Conservation (phyloP, 2,113 vertebrate genomes). For the Stegostoma tigrinum region DNA sequence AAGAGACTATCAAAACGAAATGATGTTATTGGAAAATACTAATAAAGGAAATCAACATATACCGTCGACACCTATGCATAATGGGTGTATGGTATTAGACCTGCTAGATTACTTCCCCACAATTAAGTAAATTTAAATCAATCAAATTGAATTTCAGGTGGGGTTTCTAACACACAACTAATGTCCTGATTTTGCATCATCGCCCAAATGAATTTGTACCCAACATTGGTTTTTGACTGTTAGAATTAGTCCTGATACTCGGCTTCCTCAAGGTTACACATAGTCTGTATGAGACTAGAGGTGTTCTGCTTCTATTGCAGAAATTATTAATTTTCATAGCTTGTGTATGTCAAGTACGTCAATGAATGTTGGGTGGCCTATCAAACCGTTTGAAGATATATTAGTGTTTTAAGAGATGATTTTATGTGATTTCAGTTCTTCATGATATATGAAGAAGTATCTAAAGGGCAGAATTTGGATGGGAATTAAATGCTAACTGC, state of each 20-base stretch:
- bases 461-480: not conserved
- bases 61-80: not conserved
- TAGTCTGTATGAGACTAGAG: not conserved
- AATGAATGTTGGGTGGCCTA: not conserved
- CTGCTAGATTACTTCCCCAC: not conserved
- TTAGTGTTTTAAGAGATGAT: not conserved
- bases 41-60: not conserved
- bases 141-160: not conserved
- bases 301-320: not conserved
- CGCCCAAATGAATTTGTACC: not conserved
- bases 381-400: not conserved
- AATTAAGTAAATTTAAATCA: not conserved
- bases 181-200: not conserved
- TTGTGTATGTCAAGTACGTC: not conserved
- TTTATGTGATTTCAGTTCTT: not conserved
- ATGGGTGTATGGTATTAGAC: not conserved
- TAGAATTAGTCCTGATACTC: not conserved
- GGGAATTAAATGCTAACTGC: not conserved
- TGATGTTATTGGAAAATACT: not conserved
- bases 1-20: not conserved
- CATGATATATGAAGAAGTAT: not conserved
- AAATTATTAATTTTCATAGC: not conserved
- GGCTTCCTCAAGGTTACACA: not conserved
- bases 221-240: not conserved
- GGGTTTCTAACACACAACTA: not conserved